phyloP scores from a whole-genome alignment of 2,113 vertebrate species.

The Panthera uncia region DNA sequence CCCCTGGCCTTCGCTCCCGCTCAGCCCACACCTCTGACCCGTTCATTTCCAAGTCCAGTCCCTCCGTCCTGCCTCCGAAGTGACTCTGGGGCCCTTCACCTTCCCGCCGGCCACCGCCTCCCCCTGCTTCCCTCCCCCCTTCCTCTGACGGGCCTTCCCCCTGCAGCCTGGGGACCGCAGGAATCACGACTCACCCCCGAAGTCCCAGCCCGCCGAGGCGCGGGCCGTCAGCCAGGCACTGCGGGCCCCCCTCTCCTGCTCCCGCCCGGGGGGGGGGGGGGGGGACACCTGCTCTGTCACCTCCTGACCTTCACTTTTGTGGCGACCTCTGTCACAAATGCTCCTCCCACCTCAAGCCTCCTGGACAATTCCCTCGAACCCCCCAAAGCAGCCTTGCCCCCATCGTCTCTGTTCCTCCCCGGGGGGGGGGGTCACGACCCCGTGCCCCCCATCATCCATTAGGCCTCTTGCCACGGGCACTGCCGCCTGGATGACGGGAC shows the following conservation, averaged over 20 bases:
- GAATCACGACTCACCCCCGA: background rate
- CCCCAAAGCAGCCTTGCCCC: background rate
- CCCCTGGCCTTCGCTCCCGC: background rate
- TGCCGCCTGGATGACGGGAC: background rate
- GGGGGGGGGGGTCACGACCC: background rate
- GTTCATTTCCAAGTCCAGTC: background rate
- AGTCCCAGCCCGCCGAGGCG: background rate
- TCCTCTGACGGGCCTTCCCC: background rate
- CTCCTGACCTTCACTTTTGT: background rate
- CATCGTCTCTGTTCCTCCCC: background rate
- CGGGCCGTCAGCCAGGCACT: rapidly evolving
- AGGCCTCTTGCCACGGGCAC: background rate
- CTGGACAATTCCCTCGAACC: background rate
- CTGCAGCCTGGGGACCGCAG: background rate
- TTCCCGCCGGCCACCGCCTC: background rate
- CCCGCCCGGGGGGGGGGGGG: background rate
- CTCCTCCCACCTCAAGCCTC: background rate
- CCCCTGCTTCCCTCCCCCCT: background rate
- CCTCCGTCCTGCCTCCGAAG: background rate
- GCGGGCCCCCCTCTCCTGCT: rapidly evolving
- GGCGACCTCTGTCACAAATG: background rate
- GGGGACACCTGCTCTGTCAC: background rate
- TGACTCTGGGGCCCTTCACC: background rate
- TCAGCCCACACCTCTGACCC: rapidly evolving
- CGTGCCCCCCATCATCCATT: rapidly evolving